These are phyloP conservation scores for Sciurus niger DNA, from an alignment of 2,113 vertebrate genomes.

Conservation along the genomic window DNA sequence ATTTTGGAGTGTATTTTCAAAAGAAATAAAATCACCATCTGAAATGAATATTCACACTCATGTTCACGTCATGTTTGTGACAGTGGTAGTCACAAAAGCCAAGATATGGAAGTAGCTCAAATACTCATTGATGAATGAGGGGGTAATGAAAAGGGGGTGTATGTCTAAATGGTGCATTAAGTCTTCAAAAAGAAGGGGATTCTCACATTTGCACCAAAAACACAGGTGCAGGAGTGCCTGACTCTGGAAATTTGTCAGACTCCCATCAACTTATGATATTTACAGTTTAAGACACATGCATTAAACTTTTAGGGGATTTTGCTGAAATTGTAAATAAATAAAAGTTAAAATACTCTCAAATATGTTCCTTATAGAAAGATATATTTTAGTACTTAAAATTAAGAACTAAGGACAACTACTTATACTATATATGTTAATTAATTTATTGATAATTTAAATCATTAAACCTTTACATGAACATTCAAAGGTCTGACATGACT, in stretches of 20 bases:
- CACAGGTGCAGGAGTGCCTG: no score
- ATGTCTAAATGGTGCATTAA: not conserved
- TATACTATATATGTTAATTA: not conserved
- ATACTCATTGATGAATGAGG: no score
- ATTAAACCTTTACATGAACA: not conserved
- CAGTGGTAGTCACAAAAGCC: no score
- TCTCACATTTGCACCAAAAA: not conserved
- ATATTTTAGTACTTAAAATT: not conserved
- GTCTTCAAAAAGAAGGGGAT: not conserved
- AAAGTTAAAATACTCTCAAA: not conserved
- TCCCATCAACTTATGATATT: not conserved
- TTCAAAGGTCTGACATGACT: not conserved
- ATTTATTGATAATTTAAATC: not conserved
- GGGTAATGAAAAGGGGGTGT: not conserved
- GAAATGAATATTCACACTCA: no score
- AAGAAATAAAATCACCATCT: not conserved
- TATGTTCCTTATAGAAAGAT: not conserved
- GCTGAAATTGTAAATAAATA: not conserved
- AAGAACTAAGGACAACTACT: not conserved
- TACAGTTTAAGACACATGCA: not conserved
- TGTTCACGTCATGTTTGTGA: no score
- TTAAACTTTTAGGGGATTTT: not conserved
- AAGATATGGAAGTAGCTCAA: no score
- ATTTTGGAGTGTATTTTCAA: not conserved
- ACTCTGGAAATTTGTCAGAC: not conserved